Evolutionary conservation across 2,113 vertebrate species (phyloP).

Genomic region (Nerophis ophidion): DNA sequence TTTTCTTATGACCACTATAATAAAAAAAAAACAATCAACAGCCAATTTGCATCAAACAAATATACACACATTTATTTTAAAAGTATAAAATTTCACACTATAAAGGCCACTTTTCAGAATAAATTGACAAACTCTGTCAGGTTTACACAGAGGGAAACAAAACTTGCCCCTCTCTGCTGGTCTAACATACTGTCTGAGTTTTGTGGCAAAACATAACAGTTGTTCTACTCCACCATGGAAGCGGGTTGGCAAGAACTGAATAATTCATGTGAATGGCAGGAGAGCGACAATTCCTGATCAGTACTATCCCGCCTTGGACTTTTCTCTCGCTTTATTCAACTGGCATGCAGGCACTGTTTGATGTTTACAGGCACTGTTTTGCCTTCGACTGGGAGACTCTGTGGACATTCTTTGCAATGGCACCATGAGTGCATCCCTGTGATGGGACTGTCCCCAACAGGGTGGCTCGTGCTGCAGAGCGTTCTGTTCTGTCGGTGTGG

Average conservation of each 20-base stretch:
- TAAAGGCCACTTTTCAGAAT: slow-evolving; percentile 80
- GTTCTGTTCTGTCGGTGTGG: slow-evolving; percentile 38
- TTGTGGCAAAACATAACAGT: slow-evolving; percentile 62
- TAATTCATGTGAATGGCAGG: slow-evolving; percentile 72
- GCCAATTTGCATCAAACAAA: slow-evolving; percentile 69
- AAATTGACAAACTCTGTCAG: slow-evolving; percentile 67
- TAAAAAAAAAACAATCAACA: slow-evolving; percentile 17
- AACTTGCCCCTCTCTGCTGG: slow-evolving; percentile 57
- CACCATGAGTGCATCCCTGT: slow-evolving; percentile 53
- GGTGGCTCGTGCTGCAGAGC: slow-evolving; percentile 30
- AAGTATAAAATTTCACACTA: slow-evolving; percentile 82
- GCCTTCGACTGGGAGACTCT: slow-evolving; percentile 67
- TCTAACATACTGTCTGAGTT: slow-evolving; percentile 63
- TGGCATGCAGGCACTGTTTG: slow-evolving; percentile 74
- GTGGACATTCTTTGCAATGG: slow-evolving; percentile 75
- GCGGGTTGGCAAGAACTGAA: slow-evolving; percentile 66
- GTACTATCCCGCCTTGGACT: slow-evolving; percentile 60
- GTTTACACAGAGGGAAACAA: slow-evolving; percentile 65
- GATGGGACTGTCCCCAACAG: slow-evolving; percentile 26
- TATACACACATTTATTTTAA: slow-evolving; percentile 81
- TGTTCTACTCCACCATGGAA: slow-evolving; percentile 69
- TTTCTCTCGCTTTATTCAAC: slow-evolving; percentile 55
- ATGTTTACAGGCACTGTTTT: slow-evolving; percentile 71
- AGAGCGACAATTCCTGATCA: slow-evolving; percentile 67
- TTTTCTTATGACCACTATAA: not conserved